Percentiles rank a stretch among this genome's conserved stretches.
These are phyloP conservation scores for Carterocephalus palaemon DNA, from an alignment of 2,888 invertebrate species.

Conservation along the genomic window DNA sequence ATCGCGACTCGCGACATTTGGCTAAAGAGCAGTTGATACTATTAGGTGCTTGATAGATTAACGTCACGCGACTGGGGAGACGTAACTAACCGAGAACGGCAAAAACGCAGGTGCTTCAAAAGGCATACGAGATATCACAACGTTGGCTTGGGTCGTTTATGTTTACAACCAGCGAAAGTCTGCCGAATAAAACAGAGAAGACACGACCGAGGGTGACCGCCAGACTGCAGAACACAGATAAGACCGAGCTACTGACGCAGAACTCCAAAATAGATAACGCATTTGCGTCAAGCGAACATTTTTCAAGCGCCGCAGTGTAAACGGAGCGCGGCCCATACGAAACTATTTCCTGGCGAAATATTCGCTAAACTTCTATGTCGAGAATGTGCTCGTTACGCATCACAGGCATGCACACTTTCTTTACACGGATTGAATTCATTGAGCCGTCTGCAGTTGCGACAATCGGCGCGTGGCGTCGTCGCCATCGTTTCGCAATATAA, in stretches of 20 bases:
- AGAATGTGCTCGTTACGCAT: conserved; percentile 53
- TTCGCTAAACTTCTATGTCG: conserved; percentile 51
- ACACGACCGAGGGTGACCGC: conserved; percentile 59
- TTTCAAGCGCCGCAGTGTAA: conserved; percentile 66
- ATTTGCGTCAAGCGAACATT: conserved; percentile 77
- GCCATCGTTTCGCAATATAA: too few species aligned
- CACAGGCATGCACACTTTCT: conserved; percentile 50
- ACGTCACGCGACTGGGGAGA: conserved; percentile 16
- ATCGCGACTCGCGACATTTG: conserved; percentile 2
- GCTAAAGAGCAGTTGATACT: conserved; percentile 15
- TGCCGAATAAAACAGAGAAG: conserved; percentile 33
- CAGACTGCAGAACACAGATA: conserved; percentile 70
- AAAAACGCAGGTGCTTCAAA: conserved; percentile 12
- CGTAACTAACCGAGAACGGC: conserved; percentile 16
- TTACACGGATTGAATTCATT: conserved; percentile 32
- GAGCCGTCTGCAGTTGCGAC: conserved; percentile 7
- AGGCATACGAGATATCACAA: conserved; percentile 9
- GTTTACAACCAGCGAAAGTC: conserved; percentile 23
- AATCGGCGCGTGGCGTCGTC: too few species aligned
- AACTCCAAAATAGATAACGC: conserved; percentile 77
- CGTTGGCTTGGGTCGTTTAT: too few species aligned
- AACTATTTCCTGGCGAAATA: conserved; percentile 71
- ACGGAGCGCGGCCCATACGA: conserved; percentile 62
- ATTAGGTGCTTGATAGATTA: conserved; percentile 5
- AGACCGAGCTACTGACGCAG: conserved; percentile 68